These are phyloP conservation scores for Heliconius himera DNA, from an alignment of 1,140 invertebrate species.

Conservation along the genomic window DNA sequence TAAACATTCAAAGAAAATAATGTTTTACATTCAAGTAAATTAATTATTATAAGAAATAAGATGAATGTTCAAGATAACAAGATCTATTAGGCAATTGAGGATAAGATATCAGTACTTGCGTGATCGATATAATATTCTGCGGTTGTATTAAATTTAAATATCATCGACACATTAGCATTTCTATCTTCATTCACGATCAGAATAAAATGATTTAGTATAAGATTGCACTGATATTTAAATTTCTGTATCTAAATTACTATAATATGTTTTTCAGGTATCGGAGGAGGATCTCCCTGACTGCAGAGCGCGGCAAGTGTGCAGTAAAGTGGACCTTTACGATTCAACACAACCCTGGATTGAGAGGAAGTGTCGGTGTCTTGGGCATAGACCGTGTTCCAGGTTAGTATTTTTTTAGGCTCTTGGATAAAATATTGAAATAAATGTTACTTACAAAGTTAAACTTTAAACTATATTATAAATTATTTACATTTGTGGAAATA, in stretches of 20 bases:
- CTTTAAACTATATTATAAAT: background rate
- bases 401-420: constrained; percentile 37
- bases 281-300: constrained; percentile 92
- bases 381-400: constrained; percentile 85
- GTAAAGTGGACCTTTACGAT: constrained; percentile 93
- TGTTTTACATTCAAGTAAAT: constrained; percentile 2
- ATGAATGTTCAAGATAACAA: constrained; percentile 5
- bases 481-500: background rate
- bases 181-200: constrained; percentile 10
- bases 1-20: background rate
- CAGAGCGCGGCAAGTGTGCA: constrained; percentile 90
- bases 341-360: constrained; percentile 90
- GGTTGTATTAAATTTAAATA: constrained; percentile 22
- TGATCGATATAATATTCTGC: constrained; percentile 16
- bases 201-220: constrained; percentile 16
- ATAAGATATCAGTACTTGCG: constrained; percentile 14
- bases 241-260: constrained; percentile 3
- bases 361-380: constrained; percentile 91
- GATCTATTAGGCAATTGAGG: constrained; percentile 4
- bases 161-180: constrained; percentile 17
- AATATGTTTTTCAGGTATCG: constrained; percentile 85
- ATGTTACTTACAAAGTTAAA: background rate
- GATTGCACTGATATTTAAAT: constrained; percentile 2
- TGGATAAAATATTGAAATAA: background rate
- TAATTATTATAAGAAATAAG: constrained; percentile 17